Evolutionary conservation across 2,888 invertebrate species (phyloP).

Genomic region (Orthonevra nobilis): DNA sequence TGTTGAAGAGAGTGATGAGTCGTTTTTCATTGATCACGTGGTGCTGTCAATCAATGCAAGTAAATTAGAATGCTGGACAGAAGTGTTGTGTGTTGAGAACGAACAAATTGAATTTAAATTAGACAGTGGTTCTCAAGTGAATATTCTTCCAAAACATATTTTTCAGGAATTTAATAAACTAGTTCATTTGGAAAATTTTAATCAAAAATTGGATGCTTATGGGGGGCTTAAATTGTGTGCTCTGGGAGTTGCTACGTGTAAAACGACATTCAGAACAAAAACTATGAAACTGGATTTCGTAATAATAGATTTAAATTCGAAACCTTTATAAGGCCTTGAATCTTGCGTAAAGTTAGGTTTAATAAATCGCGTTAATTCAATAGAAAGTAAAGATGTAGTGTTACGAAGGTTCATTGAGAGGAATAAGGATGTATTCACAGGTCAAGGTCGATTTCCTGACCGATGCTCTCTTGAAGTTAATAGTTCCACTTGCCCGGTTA

Average conservation of each 20-base stretch:
- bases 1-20: no score
- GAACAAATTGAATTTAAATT: conserved; percentile 24
- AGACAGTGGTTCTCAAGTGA: conserved; percentile 21
- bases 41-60: no score
- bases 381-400: background rate
- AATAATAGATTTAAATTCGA: background rate
- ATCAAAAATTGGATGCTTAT: conserved; percentile 23
- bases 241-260: background rate
- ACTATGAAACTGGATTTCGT: conserved; percentile 7
- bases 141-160: conserved; percentile 16
- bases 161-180: conserved; percentile 5
- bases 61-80: conserved; percentile 28
- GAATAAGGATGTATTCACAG: conserved; percentile 8
- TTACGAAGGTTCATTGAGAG: conserved; percentile 2
- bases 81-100: conserved; percentile 25
- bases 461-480: background rate
- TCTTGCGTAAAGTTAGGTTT: conserved; percentile 17
- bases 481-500: conserved; percentile 2
- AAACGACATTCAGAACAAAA: background rate
- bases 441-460: conserved; percentile 12
- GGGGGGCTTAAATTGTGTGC: conserved; percentile 25
- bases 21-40: no score
- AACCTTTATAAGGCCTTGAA: conserved; percentile 14
- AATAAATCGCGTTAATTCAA: conserved; percentile 8
- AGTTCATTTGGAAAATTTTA: background rate